phyloP scores from a whole-genome alignment of 2,113 vertebrate genomes.

The Centropus bengalensis region DNA sequence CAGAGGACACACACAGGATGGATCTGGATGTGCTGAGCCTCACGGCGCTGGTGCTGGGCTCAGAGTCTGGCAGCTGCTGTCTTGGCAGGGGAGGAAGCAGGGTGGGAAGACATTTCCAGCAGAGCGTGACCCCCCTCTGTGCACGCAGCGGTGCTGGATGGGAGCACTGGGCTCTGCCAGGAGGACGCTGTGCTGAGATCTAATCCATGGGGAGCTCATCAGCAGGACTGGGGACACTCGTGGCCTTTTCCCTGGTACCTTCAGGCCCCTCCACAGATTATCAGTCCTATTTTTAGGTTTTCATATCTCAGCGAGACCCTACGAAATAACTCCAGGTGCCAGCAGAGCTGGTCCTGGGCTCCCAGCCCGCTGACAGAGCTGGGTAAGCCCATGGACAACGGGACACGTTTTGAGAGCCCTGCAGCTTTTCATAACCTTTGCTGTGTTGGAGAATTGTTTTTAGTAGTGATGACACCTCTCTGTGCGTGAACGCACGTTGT shows the following conservation, averaged over 20 bases:
- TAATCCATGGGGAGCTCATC: neutral
- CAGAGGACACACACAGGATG: rapidly evolving
- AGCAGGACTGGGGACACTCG: neutral
- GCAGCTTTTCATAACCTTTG: neutral
- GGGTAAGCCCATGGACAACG: rapidly evolving
- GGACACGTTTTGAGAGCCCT: rapidly evolving
- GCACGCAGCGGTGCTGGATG: neutral
- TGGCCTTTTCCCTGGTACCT: neutral
- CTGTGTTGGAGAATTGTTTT: neutral
- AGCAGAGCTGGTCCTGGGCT: neutral
- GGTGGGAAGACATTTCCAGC: neutral
- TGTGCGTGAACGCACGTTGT: rapidly evolving
- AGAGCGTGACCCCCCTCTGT: neutral
- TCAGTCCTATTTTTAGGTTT: neutral
- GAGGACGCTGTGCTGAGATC: neutral
- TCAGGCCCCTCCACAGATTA: neutral
- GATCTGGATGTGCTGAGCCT: rapidly evolving
- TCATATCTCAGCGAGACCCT: neutral
- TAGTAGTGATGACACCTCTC: neutral
- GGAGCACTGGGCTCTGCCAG: neutral
- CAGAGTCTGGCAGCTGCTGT: neutral
- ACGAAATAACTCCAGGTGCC: neutral
- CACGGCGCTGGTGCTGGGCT: rapidly evolving
- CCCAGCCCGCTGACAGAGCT: neutral
- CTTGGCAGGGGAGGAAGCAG: neutral